Conservation (phyloP, 2,113 vertebrate species). For the Ophthalmotilapia sp. region DNA sequence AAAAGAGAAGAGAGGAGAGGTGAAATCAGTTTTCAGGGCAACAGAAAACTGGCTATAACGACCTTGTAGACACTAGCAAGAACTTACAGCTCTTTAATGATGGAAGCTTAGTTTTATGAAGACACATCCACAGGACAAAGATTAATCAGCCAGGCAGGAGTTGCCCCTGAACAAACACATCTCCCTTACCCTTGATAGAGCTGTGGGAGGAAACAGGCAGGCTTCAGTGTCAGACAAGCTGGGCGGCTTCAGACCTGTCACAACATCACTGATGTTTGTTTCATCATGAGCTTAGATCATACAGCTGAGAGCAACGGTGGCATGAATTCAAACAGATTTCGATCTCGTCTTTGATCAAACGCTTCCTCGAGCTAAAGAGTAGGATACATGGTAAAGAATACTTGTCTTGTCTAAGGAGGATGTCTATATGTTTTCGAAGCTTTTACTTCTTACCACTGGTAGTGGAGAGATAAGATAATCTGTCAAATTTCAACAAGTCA, state of each 20-base stretch:
- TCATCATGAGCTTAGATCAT: background rate
- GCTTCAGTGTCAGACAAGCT: background rate
- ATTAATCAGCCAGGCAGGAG: constrained; percentile 6
- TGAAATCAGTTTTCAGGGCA: constrained; percentile 12
- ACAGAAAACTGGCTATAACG: constrained; percentile 32
- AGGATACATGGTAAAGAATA: background rate
- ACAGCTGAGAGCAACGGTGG: background rate
- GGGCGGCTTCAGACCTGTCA: background rate
- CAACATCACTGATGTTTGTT: background rate
- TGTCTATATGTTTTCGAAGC: background rate
- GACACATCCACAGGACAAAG: background rate
- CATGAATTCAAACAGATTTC: constrained; percentile 14
- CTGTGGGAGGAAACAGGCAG: background rate
- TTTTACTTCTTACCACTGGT: background rate
- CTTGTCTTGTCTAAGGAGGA: background rate
- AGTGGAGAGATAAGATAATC: background rate
- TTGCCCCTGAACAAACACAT: background rate
- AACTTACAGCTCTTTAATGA: background rate
- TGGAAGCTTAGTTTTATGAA: background rate
- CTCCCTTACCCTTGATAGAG: background rate
- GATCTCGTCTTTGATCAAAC: background rate
- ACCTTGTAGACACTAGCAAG: background rate
- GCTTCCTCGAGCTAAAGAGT: background rate
- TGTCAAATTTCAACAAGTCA: background rate
- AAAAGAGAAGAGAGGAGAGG: background rate